Base-by-base conservation (phyloP, 2,888 invertebrate species). In the Autographa pulchrina region DNA sequence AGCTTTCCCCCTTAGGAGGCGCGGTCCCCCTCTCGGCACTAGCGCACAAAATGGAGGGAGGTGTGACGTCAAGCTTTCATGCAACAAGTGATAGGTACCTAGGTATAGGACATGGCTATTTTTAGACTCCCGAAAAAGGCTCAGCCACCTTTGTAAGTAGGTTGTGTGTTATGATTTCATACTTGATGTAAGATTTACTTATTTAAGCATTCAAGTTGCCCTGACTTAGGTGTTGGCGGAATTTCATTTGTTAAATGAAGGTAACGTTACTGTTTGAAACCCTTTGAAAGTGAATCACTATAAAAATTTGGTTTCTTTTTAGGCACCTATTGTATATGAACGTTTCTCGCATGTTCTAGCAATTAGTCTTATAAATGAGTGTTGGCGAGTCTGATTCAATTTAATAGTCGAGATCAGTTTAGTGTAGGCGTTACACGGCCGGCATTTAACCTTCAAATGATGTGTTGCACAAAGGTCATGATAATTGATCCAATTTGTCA, bases 1-100 rank as follows among this genome's bases (percentile, higher is more conserved):
- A 87, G 86, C 84, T 90, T 90, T 3, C 86, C 83, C 86, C 77
- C 81, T 72, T 81, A 89, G 92, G 91, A 89, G 93, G 91, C 89
- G 90, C 91, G 89, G 86, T 77, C 80, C 91, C 90, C 48, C 90
- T 88, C 86, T 79, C 78, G 75, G 78, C 81, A 72, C 81, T 78
- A 84, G 73, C 84, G 80, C 84, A 86, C 82, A 82, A 81, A 81
- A 85, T 89, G 89, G 83, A 86, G 85, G 89, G 92, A 82, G 90
- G 91, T 81, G 86, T 95, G 95, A 95, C 95, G 95, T 95, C 95
- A 95, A 94, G 85, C 84, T 78, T 88, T 85, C 88, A 89, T 92
- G 95, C 95, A 95, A 95, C 95, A 95, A 95, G 95, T 95, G 93
- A 89, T 88, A 88, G 83, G 88, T 89, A 82, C 86, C 90, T 88